Evolutionary conservation across 1,140 invertebrate genomes (phyloP).

Genomic region (Cepaea nemoralis): DNA sequence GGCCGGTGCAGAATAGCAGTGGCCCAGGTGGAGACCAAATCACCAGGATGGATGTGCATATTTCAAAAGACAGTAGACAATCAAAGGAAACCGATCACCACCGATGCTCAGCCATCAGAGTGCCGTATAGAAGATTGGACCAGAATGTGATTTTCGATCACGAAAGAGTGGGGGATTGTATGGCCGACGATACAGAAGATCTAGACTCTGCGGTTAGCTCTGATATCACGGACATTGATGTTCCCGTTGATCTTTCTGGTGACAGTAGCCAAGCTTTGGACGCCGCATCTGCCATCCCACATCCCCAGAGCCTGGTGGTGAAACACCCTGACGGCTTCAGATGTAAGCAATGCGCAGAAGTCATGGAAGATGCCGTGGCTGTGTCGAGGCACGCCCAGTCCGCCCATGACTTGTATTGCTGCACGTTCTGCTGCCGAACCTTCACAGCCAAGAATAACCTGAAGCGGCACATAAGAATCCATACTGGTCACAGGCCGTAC

Average conservation of each 20-base stretch:
- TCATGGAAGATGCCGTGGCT: conserved; percentile 44
- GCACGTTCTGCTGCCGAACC: conserved; percentile 54
- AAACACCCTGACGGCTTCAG: conserved; percentile 33
- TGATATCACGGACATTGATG: neutral
- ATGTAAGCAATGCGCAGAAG: conserved; percentile 55
- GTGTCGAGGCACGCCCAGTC: conserved; percentile 59
- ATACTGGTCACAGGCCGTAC: conserved; percentile 68
- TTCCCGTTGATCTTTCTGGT: conserved; percentile 13
- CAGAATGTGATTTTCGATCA: neutral
- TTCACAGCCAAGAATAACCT: conserved; percentile 75
- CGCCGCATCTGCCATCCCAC: neutral
- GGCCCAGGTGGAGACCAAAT: neutral
- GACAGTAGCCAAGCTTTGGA: neutral
- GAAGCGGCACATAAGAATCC: conserved; percentile 85
- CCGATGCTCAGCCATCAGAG: too few species aligned
- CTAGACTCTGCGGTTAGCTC: neutral
- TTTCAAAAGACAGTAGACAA: neutral
- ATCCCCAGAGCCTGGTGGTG: conserved; percentile 2
- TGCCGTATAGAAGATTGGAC: too few species aligned
- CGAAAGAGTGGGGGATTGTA: neutral
- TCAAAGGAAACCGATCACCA: neutral
- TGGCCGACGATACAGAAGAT: neutral
- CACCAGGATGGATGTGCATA: neutral
- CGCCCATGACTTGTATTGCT: conserved; percentile 58
- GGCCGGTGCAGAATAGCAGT: neutral